Base-by-base conservation (phyloP, 2,888 invertebrate species). In the Sicus ferrugineus region DNA sequence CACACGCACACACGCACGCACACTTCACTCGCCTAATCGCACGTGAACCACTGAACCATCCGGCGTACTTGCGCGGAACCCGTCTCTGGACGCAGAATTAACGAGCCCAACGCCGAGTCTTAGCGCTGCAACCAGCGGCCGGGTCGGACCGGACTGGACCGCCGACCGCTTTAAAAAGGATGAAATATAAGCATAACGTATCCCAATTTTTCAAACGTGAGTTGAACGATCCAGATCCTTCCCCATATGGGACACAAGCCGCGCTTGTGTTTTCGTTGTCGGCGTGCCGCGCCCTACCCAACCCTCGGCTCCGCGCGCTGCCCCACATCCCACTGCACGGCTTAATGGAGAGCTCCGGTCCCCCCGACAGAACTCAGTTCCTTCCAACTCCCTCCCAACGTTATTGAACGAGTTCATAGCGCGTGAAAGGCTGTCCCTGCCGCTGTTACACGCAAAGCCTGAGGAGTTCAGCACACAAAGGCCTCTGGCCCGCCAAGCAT, bases 131-230 rank as follows among this genome's bases (percentile, higher is more conserved):
- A n/a, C 69, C 72, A 72, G 71, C 68, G 69, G 67, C 42, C 58
- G 71, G n/a, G n/a, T n/a, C n/a, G n/a, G n/a, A n/a, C n/a, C n/a
- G n/a, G n/a, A 70, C 63, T 68, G 73, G 56, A 72, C 67, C 73
- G 73, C 71, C 69, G 73, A 70, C 65, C 70, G 54, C 66, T 72
- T 73, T 62, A 69, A 56, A 73, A 74, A 71, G 68, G 68, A 71
- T 71, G 67, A 68, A 70, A 74, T 72, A 71, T 66, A 73, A 48
- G 68, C 68, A 69, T 69, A 68, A 67, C 66, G 68, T 70, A 70
- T 72, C 62, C 69, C 67, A 71, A 74, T 73, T 74, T 74, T 72
- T 73, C 72, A 74, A 74, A 72, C n/a, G n/a, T 73, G 66, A 54
- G 65, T 66, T 69, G 69, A 70, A 48, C 70, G 71, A 70, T 71